Evolutionary conservation across 2,888 invertebrate species (phyloP).

Genomic region (Thymelicus lineola): DNA sequence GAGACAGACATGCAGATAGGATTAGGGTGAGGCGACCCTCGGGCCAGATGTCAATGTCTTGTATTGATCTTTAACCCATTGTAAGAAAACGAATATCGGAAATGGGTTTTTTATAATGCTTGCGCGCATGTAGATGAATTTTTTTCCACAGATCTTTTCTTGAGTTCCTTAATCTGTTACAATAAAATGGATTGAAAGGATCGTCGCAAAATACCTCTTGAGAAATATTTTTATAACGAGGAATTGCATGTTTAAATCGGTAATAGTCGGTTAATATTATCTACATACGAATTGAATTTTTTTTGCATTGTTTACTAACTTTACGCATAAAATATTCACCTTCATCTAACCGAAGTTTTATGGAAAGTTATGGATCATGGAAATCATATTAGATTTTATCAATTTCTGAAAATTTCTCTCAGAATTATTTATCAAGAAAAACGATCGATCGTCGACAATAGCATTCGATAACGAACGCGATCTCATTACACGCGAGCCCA

Average conservation of each 20-base stretch:
- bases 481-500: constrained; percentile 44
- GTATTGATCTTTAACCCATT: constrained; percentile 72
- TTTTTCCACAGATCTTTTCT: constrained; percentile 32
- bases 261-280: constrained; percentile 25
- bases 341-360: too few species aligned
- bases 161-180: constrained; percentile 35
- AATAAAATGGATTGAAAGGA: constrained; percentile 30
- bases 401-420: neutral
- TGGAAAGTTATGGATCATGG: neutral
- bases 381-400: neutral
- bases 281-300: neutral
- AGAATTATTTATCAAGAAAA: neutral
- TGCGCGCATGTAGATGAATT: constrained; percentile 53
- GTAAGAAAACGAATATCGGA: constrained; percentile 64
- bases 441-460: neutral
- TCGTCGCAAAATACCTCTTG: constrained; percentile 38
- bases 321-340: too few species aligned
- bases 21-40: constrained; percentile 74
- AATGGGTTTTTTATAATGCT: constrained; percentile 74
- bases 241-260: constrained; percentile 19
- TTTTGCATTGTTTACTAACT: neutral
- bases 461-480: constrained; percentile 35
- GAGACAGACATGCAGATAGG: constrained; percentile 58
- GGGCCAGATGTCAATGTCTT: constrained; percentile 76
- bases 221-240: constrained; percentile 38